These are phyloP conservation scores for Papilio polyxenes DNA, from an alignment of 1,140 invertebrate genomes.

Conservation along the genomic window DNA sequence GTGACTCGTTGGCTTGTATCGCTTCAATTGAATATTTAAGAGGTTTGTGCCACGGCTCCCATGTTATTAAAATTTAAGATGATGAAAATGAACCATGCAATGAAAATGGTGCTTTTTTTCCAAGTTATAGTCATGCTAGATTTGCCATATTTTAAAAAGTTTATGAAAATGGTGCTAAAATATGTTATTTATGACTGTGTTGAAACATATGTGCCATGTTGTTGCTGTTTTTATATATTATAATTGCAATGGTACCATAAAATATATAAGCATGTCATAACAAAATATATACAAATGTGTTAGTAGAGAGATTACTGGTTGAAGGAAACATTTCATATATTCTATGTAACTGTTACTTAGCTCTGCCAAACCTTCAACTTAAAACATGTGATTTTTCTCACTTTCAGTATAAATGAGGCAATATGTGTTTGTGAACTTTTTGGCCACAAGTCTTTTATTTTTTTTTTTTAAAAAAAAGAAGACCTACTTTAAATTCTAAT, in stretches of 20 bases:
- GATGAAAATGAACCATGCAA: conserved; percentile 9
- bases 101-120: conserved; percentile 17
- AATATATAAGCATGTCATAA: conserved; percentile 1
- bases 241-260: conserved; percentile 6
- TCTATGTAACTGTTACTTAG: background rate
- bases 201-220: conserved; percentile 17
- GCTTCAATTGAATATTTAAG: conserved; percentile 18
- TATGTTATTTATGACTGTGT: conserved; percentile 9
- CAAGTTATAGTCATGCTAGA: conserved; percentile 31
- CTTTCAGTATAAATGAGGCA: background rate
- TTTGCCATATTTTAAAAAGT: conserved; percentile 8
- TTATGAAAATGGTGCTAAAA: conserved; percentile 33
- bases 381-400: background rate
- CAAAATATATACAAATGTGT: background rate
- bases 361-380: too few relatives aligned
- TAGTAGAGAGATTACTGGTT: background rate
- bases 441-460: background rate
- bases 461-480: background rate
- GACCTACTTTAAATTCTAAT: background rate
- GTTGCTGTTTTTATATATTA: background rate
- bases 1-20: background rate
- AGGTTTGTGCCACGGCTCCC: conserved; percentile 22
- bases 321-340: background rate
- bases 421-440: background rate
- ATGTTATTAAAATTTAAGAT: background rate